Conservation (phyloP, 1,140 invertebrate genomes). For the Dendroctonus valens region DNA sequence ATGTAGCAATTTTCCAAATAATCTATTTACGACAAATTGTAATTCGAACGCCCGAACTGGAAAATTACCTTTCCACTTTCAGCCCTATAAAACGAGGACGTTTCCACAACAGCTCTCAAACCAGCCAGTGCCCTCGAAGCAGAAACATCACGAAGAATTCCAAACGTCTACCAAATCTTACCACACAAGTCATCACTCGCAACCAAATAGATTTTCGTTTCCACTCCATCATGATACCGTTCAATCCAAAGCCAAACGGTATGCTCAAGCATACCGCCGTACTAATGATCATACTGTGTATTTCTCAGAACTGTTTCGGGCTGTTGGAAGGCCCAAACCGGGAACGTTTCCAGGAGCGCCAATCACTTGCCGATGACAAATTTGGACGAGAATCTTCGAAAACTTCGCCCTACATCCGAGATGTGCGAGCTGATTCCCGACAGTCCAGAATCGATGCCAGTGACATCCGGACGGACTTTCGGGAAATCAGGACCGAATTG, state of each 20-base stretch:
- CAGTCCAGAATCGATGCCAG: conserved; percentile 28
- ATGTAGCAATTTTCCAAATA: conserved; percentile 24
- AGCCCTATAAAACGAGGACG: conserved; percentile 3
- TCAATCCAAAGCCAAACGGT: conserved; percentile 16
- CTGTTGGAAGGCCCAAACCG: background rate
- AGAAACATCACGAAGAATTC: conserved; percentile 13
- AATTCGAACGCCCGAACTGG: conserved; percentile 4
- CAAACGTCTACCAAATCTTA: conserved; percentile 20
- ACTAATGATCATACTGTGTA: conserved; percentile 18
- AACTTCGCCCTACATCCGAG: conserved; percentile 5
- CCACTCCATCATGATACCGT: conserved; percentile 29
- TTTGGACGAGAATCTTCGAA: background rate
- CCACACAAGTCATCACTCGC: conserved; percentile 26
- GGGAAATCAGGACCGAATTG: conserved; percentile 31
- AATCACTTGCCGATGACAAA: background rate
- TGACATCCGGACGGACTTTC: conserved; percentile 32
- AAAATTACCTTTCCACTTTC: conserved; percentile 15
- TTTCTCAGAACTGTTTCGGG: conserved; percentile 19
- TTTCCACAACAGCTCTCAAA: background rate
- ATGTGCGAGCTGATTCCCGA: conserved; percentile 29
- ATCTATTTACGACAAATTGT: conserved; percentile 22
- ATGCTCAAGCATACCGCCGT: conserved; percentile 11
- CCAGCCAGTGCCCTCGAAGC: background rate
- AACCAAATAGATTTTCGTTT: conserved; percentile 10
- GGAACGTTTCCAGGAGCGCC: background rate